phyloP scores from a whole-genome alignment of 1,140 invertebrate species.

The Nymphalis io region DNA sequence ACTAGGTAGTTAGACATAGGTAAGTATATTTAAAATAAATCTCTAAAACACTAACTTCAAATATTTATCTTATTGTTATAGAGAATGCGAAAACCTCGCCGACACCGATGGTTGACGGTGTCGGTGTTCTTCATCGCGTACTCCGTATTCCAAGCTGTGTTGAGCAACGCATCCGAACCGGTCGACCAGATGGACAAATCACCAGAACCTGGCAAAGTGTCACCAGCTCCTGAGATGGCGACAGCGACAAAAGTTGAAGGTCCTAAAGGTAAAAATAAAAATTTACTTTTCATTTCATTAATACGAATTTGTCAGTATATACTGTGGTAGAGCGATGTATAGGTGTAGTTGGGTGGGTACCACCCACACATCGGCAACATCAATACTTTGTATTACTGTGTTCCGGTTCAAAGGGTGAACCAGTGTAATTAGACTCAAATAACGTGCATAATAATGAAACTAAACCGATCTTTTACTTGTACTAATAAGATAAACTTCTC shows the following conservation, averaged over 20 bases:
- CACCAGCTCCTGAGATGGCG: background rate
- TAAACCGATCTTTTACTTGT: too few relatives aligned
- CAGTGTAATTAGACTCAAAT: too few relatives aligned
- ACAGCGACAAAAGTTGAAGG: constrained; percentile 24
- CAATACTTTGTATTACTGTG: too few relatives aligned
- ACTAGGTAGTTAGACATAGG: too few relatives aligned
- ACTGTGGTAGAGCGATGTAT: too few relatives aligned
- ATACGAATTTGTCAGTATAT: too few relatives aligned
- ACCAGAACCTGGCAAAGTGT: constrained; percentile 15
- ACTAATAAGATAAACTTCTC: too few relatives aligned
- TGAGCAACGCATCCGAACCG: constrained; percentile 57
- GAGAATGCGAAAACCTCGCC: constrained; percentile 79
- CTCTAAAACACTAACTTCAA: background rate
- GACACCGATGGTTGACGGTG: constrained; percentile 80
- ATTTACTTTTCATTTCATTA: background rate
- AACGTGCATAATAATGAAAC: too few relatives aligned
- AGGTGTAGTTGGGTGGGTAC: too few relatives aligned
- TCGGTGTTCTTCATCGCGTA: constrained; percentile 82
- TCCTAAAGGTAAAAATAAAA: constrained; percentile 26
- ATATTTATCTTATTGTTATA: constrained; percentile 43
- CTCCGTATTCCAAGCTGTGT: constrained; percentile 79
- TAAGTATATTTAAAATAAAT: too few relatives aligned
- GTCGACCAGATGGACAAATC: constrained; percentile 10
- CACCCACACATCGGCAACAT: too few relatives aligned
- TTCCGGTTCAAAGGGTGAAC: too few relatives aligned